A percentile compares a stretch with the other conserved stretches of the same genome.
Evolutionary conservation across 92 coral and sea anemone genomes (phyloP).

Genomic region (Pocillopora meandrina): DNA sequence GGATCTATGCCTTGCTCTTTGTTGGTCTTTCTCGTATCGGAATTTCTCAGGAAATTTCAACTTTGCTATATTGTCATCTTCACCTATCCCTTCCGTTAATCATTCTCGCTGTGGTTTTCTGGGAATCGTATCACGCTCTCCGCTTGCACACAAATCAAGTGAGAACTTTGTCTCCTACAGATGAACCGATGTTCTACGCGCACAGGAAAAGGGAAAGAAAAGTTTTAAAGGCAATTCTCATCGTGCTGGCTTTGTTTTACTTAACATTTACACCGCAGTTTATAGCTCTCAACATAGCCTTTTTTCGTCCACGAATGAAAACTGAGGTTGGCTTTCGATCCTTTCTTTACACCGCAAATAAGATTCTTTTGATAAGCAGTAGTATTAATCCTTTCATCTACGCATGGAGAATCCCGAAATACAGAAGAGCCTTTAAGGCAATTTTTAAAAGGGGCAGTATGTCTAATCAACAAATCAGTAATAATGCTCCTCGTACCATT

Average conservation of each 20-base stretch:
- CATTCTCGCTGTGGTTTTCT: not conserved
- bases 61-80: not conserved
- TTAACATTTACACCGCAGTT: conserved; percentile 1
- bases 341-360: not conserved
- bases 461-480: not conserved
- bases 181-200: not conserved
- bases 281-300: not conserved
- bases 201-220: conserved; percentile 3
- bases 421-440: not conserved
- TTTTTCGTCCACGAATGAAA: not conserved
- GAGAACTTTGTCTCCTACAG: not conserved
- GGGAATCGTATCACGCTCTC: conserved; percentile 4
- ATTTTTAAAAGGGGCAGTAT: not conserved
- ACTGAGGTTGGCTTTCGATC: not conserved
- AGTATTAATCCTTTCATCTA: conserved; percentile 4
- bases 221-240: not conserved
- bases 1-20: conserved; percentile 3
- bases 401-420: conserved; percentile 8
- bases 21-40: conserved; percentile 2
- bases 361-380: not conserved
- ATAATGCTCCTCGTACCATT: not conserved
- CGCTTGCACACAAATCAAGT: not conserved
- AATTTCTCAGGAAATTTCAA: not conserved
- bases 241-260: not conserved
- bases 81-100: not conserved